Base-by-base conservation (phyloP, 2,797 vertebrate species). In the Knipowitschia caucasica region DNA sequence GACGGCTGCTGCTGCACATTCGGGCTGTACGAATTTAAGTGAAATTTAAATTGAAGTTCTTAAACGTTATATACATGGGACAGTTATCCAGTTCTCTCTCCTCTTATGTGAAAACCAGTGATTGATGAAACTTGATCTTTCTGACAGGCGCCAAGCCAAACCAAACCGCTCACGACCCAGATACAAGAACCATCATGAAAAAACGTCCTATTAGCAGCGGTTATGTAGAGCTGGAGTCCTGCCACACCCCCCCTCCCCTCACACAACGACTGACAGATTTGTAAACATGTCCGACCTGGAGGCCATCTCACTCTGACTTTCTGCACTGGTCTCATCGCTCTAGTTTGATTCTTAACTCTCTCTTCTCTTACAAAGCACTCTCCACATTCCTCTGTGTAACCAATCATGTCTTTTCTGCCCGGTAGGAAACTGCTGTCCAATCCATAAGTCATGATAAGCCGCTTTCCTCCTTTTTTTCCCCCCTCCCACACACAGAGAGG, bases 381-480 rank as follows among this genome's bases (percentile, higher is more conserved):
- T 7, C 52, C 47, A 43, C 71, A 75, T 75, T 81, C 80, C 67
- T 67, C 64, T 31, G 55, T 67, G 61, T 77, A 71, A 57, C 72
- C 52, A 71, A 63, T 70, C 57, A 65, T 59, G 62, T 67, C 69
- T 74, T 59, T 62, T 71, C 68, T 76, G 67, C 70, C 69, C 75
- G 59, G 73, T 80, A 77, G 78, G 74, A 79, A 83, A 80, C 83
- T 78, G 67, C 77, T 82, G 79, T 81, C 65, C 72, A 83, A 80
- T 89, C 79, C 76, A 86, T 88, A 86, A 88, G 79, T 88, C 84
- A 87, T 74, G 80, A 84, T 84, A 83, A 82, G 68, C 71, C 73
- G 25, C 56, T 67, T 81, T 72, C 76, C 77, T 81, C 80, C 70
- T 49, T 39, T 18, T 46, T n/a, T n/a, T n/a, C n/a, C n/a, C 8